Evolutionary conservation across 2,797 vertebrate genomes (phyloP).

Genomic region (Notolabrus celidotus): DNA sequence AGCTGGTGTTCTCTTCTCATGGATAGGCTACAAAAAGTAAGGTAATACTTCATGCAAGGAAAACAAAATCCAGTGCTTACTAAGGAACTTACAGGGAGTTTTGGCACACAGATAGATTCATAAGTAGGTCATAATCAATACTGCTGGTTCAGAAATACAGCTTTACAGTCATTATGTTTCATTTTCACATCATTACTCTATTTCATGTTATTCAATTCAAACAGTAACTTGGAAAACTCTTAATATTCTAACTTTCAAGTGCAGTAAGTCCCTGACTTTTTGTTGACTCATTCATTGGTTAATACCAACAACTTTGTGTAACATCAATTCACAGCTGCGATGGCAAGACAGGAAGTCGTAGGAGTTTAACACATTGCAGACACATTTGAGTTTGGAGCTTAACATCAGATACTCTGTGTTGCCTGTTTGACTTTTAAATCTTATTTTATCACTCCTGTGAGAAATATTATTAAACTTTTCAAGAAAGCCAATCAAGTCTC

Average conservation of each 20-base stretch:
- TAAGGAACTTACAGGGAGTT: neutral
- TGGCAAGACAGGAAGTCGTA: slow-evolving; percentile 59
- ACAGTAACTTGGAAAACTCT: neutral
- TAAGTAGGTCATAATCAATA: neutral
- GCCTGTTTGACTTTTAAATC: neutral
- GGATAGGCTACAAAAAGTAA: neutral
- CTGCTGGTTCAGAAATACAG: neutral
- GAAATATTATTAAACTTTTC: too few species aligned
- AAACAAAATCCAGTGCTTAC: too few species aligned
- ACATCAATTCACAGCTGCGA: slow-evolving; percentile 28
- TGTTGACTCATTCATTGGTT: slow-evolving; percentile 14
- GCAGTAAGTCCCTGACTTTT: slow-evolving; percentile 7
- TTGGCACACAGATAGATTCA: neutral
- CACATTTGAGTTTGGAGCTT: slow-evolving; percentile 21
- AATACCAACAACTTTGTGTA: slow-evolving; percentile 1
- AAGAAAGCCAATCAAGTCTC: too few species aligned
- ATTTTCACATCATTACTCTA: neutral
- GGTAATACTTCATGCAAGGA: neutral
- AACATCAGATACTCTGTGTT: slow-evolving; percentile 3
- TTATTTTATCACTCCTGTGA: too few species aligned
- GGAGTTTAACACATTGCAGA: slow-evolving; percentile 31
- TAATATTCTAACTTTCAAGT: neutral
- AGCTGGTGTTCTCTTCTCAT: neutral
- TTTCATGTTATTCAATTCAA: neutral
- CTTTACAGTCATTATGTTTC: neutral